phyloP scores from a whole-genome alignment of 2,797 vertebrate genomes.

The Vireo griseus region DNA sequence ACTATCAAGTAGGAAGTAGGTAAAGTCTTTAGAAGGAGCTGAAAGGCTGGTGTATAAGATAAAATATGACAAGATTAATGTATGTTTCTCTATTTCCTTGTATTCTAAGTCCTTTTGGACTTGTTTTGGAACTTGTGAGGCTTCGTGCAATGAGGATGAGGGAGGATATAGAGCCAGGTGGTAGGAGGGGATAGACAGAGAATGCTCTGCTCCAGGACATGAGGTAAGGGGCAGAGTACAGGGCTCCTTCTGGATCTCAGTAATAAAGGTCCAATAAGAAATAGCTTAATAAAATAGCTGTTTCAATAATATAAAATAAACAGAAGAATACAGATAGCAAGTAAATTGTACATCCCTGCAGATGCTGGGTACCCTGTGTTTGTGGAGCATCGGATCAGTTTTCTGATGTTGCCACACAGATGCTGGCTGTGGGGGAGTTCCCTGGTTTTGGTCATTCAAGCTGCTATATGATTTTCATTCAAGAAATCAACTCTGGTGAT shows the following conservation, averaged over 20 bases:
- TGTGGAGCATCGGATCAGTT: rapidly evolving
- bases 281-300: background rate
- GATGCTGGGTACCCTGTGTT: background rate
- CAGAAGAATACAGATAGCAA: background rate
- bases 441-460: background rate
- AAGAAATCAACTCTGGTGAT: background rate
- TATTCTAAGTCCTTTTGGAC: background rate
- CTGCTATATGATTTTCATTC: background rate
- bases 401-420: background rate
- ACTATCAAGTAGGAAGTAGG: background rate
- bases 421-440: background rate
- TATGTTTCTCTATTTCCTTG: background rate
- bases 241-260: background rate
- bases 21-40: background rate
- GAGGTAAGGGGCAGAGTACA: background rate
- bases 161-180: background rate
- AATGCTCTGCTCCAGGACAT: rapidly evolving
- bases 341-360: rapidly evolving
- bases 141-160: background rate
- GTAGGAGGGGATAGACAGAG: background rate
- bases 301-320: background rate
- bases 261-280: background rate
- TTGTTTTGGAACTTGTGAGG: background rate
- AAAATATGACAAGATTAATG: background rate
- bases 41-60: background rate